These are phyloP conservation scores for Yponomeuta cagnagella DNA, from an alignment of 2,888 invertebrate genomes.

Conservation along the genomic window DNA sequence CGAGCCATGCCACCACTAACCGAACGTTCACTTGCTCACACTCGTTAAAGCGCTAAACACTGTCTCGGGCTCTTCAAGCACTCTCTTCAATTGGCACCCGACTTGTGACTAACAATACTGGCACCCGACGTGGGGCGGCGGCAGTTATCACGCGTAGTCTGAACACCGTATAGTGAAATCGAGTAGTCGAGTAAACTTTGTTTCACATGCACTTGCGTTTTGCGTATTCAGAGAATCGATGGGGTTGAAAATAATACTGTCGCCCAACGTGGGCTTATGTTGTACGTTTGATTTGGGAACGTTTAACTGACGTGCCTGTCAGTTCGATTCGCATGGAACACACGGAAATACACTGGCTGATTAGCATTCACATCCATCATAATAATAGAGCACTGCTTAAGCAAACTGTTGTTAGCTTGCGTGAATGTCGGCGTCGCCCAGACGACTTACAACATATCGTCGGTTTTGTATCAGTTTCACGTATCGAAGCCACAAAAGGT, in stretches of 20 bases:
- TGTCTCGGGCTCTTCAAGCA: background rate
- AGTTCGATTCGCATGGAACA: constrained; percentile 23
- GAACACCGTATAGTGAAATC: background rate
- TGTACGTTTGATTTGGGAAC: constrained; percentile 19
- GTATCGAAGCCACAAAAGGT: constrained; percentile 38
- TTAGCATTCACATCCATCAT: constrained; percentile 13
- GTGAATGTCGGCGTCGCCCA: constrained; percentile 8
- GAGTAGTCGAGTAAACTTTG: background rate
- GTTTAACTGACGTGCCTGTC: constrained; percentile 25
- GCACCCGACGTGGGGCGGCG: constrained; percentile 20
- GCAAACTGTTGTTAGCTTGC: background rate
- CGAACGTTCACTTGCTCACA: constrained; percentile 12
- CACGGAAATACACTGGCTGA: constrained; percentile 13
- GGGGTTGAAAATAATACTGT: constrained; percentile 10
- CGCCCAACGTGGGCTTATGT: constrained; percentile 18
- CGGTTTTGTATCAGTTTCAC: constrained; percentile 33
- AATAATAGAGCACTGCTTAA: background rate
- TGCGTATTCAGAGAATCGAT: background rate
- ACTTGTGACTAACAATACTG: background rate
- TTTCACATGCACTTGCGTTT: background rate
- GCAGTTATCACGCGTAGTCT: background rate
- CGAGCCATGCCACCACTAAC: constrained; percentile 44
- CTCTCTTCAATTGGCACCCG: background rate
- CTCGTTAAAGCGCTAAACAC: background rate
- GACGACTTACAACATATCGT: constrained; percentile 8